Percentiles rank a stretch among this genome's conserved stretches.
Evolutionary conservation across 2,888 invertebrate species (phyloP).

Genomic region (Odontocolon sp.): DNA sequence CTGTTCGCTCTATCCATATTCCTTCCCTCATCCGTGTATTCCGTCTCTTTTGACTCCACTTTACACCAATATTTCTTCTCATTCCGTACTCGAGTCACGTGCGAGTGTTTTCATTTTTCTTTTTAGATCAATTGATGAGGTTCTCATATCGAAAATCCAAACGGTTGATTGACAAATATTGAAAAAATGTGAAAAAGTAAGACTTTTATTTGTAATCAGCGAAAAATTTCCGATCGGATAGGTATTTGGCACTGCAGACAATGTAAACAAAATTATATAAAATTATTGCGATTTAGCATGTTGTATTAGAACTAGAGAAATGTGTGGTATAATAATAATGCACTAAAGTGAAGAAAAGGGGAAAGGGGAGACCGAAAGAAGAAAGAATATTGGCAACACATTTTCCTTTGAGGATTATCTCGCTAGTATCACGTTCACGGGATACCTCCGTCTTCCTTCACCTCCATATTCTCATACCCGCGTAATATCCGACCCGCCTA

Average conservation of each 20-base stretch:
- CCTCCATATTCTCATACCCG: slow-evolving; percentile 48
- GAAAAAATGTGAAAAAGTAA: too few species aligned
- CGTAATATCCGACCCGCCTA: slow-evolving; percentile 30
- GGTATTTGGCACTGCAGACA: too few species aligned
- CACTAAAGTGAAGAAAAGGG: neutral
- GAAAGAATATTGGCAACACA: slow-evolving; percentile 53
- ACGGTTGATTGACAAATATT: too few species aligned
- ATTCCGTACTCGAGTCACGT: slow-evolving; percentile 61
- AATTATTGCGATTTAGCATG: too few species aligned
- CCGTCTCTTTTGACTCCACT: neutral
- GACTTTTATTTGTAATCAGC: too few species aligned
- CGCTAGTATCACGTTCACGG: slow-evolving; percentile 37
- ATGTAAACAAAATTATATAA: too few species aligned
- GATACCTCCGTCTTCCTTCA: slow-evolving; percentile 49
- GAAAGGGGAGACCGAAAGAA: neutral
- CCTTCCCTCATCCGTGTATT: neutral
- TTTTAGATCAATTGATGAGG: neutral
- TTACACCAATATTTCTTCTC: neutral
- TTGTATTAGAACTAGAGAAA: neutral
- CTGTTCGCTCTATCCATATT: slow-evolving; percentile 69
- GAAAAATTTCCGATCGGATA: too few species aligned
- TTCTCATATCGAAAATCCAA: slow-evolving; percentile 56
- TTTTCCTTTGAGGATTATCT: slow-evolving; percentile 64
- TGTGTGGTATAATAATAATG: neutral
- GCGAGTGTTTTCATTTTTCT: slow-evolving; percentile 51